phyloP scores from a whole-genome alignment of 1,140 invertebrate species.

The Archivesica marissinica region DNA sequence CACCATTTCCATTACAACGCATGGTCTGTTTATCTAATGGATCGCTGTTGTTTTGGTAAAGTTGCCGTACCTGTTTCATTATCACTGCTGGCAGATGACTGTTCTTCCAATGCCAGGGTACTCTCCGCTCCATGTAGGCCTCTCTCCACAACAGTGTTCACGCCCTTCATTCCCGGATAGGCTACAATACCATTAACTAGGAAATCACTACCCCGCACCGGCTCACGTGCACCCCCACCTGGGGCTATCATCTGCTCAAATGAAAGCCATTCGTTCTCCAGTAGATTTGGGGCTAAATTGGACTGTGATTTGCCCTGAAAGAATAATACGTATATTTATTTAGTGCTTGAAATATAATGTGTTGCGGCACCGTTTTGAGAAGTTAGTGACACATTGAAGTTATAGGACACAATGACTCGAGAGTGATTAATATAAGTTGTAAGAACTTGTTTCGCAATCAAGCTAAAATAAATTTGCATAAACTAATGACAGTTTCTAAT shows the following conservation, averaged over 20 bases:
- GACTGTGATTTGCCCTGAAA: slow-evolving; percentile 5
- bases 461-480: too few species aligned
- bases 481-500: too few species aligned
- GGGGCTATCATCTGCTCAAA: slow-evolving; percentile 59
- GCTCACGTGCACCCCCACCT: slow-evolving; percentile 9
- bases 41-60: too few species aligned
- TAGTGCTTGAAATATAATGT: too few species aligned
- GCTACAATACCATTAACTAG: slow-evolving; percentile 40
- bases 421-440: too few species aligned
- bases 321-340: too few species aligned
- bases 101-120: slow-evolving; percentile 1
- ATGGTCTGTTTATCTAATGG: too few species aligned
- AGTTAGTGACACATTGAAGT: too few species aligned
- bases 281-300: neutral
- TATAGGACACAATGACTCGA: too few species aligned
- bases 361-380: too few species aligned
- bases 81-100: slow-evolving; percentile 30
- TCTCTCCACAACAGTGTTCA: neutral
- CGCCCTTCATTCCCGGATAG: slow-evolving; percentile 37
- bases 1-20: too few species aligned
- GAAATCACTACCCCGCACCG: slow-evolving; percentile 19
- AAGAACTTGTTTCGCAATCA: too few species aligned
- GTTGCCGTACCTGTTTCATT: slow-evolving; percentile 33
- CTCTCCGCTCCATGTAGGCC: neutral
- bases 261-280: slow-evolving; percentile 59